Base-by-base conservation (phyloP, 2,888 invertebrate species). In the Cephus runcator region DNA sequence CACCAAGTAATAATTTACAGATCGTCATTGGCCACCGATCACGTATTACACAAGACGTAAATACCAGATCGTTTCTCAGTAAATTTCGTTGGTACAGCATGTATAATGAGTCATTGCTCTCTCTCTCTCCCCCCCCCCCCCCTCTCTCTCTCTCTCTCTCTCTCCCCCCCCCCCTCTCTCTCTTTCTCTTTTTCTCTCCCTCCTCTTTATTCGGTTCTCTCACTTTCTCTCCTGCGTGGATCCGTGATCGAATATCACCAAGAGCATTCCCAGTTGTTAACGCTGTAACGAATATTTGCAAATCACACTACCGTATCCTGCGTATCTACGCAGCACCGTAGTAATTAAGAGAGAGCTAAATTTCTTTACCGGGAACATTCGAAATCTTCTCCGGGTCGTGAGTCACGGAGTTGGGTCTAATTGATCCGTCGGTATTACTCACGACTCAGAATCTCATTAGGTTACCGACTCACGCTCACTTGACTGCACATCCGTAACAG, bases 361-460 rank as follows among this genome's bases (percentile, higher is more conserved):
- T 56, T 56, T 56, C 56, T 56, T 56, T 56, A 56, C 23, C 56
- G 23, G 56, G 23, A 56, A 56, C 9, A 56, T 56, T 56, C 15
- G 23, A 23, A 56, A 56, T 56, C 56, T 56, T 23, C 23, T 56
- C 56, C 23, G 23, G 23, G 6, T 56, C 56, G 23, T 56, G 56
- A 56, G 56, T 56, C 80, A 71, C 3, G 33, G 69, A 69, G 75
- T 71, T 71, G 56, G 36, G 71, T 23, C 69, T 77, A 83, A 85
- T 87, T 86, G 85, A 84, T 85, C 80, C 75, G 79, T 74, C 81
- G 69, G 79, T 71, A 77, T 87, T 85, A 86, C 84, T 87, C 85
- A 87, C 81, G 78, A 69, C 71, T 31, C 71, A 56, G 56, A 56
- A 56, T 73, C 69, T 34, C 69, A 35, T 73, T 73, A 73, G 74